phyloP scores from a whole-genome alignment of 2,797 vertebrate genomes.

The Numenius phaeopus region DNA sequence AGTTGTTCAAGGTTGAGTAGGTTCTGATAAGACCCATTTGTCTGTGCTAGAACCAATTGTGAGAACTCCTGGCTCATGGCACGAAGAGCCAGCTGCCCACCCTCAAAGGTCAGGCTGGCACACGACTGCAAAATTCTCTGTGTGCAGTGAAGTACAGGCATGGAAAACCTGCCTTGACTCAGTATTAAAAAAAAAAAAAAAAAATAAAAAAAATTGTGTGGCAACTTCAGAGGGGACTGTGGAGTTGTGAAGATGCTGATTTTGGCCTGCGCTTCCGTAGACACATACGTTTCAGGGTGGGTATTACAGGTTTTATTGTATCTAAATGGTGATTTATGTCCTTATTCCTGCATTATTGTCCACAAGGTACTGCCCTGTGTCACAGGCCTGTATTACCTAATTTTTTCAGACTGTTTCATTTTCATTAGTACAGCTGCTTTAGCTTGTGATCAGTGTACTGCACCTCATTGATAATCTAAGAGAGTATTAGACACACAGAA shows the following conservation, averaged over 20 bases:
- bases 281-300: slow-evolving; percentile 8
- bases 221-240: background rate
- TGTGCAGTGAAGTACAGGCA: background rate
- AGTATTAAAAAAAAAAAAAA: background rate
- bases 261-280: background rate
- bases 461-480: slow-evolving; percentile 93
- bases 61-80: background rate
- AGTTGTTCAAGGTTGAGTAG: slow-evolving; percentile 49
- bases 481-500: slow-evolving; percentile 87
- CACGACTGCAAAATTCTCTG: background rate
- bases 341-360: slow-evolving; percentile 74
- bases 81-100: background rate
- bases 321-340: slow-evolving; percentile 81
- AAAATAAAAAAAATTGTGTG: background rate
- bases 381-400: slow-evolving; percentile 71
- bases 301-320: slow-evolving; percentile 58
- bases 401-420: slow-evolving; percentile 87
- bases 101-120: slow-evolving; percentile 27
- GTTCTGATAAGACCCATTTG: slow-evolving; percentile 62
- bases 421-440: slow-evolving; percentile 94
- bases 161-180: background rate
- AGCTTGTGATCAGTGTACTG: slow-evolving; percentile 93
- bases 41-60: slow-evolving; percentile 27
- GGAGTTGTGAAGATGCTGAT: background rate
- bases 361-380: slow-evolving; percentile 75